These are phyloP conservation scores for Cydia amplana DNA, from an alignment of 1,140 invertebrate species.

Conservation along the genomic window DNA sequence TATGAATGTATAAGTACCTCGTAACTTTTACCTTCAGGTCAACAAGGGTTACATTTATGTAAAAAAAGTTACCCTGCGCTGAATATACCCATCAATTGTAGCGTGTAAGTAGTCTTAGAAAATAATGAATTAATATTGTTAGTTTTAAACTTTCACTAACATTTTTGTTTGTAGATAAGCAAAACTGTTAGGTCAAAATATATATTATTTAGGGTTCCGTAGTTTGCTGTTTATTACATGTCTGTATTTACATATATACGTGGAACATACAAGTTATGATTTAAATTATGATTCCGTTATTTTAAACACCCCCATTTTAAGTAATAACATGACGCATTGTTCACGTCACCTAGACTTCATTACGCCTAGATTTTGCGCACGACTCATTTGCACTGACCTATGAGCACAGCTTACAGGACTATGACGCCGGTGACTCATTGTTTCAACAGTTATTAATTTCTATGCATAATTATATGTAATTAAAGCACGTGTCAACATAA, in stretches of 20 bases:
- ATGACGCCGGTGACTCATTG: not conserved
- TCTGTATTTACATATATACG: no score
- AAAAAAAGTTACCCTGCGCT: no score
- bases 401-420: conserved; percentile 1
- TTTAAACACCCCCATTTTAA: not conserved
- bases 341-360: not conserved
- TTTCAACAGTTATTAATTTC: not conserved
- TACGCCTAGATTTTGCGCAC: conserved; percentile 3
- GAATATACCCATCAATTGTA: not conserved
- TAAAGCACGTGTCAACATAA: conserved; percentile 6
- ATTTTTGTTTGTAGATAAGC: no score
- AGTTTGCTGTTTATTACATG: no score
- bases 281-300: not conserved
- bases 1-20: not conserved
- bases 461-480: conserved; percentile 15
- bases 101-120: no score
- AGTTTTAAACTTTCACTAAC: no score
- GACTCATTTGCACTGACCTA: conserved; percentile 3
- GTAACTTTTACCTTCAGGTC: conserved; percentile 3
- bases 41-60: conserved; percentile 5
- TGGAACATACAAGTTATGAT: not conserved
- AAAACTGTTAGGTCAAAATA: no score
- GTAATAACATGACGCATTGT: not conserved
- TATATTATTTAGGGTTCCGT: no score
- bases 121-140: no score